phyloP scores from a whole-genome alignment of 2,113 vertebrate genomes.

The Pelvicachromis taeniatus region DNA sequence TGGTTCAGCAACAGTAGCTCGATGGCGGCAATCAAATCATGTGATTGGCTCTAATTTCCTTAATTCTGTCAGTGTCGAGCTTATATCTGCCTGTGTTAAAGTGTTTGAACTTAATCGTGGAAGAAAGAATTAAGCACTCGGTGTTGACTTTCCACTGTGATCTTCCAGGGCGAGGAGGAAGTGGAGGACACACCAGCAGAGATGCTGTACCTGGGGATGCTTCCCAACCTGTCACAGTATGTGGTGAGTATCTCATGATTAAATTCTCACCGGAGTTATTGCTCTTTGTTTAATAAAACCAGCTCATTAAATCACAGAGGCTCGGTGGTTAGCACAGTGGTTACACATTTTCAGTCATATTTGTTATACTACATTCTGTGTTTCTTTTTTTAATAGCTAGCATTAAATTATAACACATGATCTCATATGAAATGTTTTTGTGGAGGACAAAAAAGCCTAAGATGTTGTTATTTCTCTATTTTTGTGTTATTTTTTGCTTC shows the following conservation, averaged over 20 bases:
- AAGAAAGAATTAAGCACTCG: background rate
- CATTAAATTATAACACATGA: background rate
- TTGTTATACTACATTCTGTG: accelerated
- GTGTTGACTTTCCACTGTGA: background rate
- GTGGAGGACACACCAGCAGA: slow-evolving; percentile 89
- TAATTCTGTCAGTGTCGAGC: background rate
- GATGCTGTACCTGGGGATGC: slow-evolving; percentile 87
- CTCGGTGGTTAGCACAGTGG: background rate
- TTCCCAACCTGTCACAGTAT: slow-evolving; percentile 91
- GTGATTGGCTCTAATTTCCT: background rate
- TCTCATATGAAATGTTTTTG: background rate
- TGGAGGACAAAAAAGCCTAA: background rate
- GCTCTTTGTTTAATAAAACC: background rate
- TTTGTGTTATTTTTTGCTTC: background rate
- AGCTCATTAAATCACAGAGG: background rate
- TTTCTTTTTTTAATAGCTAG: background rate
- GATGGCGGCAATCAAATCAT: background rate
- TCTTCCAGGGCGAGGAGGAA: slow-evolving; percentile 86
- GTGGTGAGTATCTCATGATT: slow-evolving; percentile 79
- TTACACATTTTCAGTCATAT: background rate
- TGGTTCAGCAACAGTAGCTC: background rate
- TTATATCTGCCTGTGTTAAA: accelerated
- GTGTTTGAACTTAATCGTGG: background rate
- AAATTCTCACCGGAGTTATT: accelerated
- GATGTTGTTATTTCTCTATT: background rate